Base-by-base conservation (phyloP, 2,888 invertebrate species). In the Watsonalla binaria region DNA sequence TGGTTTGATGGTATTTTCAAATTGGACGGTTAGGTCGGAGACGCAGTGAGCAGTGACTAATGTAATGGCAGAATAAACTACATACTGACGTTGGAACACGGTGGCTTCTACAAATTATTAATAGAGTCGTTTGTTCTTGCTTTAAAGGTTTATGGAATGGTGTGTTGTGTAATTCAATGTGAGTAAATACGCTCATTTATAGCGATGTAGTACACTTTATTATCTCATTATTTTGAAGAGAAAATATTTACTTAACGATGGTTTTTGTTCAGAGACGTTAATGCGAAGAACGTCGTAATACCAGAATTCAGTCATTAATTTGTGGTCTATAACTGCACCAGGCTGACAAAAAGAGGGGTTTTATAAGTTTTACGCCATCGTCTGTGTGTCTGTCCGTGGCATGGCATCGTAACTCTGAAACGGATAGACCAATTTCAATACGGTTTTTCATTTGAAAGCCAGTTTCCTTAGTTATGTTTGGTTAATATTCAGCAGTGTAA, bases 11-110 rank as follows among this genome's bases (percentile, higher is more conserved):
- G 55, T 59, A 61, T 65, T 55, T 60, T 65, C 60, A 68, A 70
- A 69, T 63, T 61, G 66, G n/a, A n/a, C n/a, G n/a, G 59, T 60
- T 58, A 65, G 64, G 63, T 68, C 63, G 60, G 56, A 52, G 57
- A 55, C 61, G 54, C 59, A 62, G 54, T 59, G 60, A 60, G 58
- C 57, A 52, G 56, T 73, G 71, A 76, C 62, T 71, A 70, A 74
- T 74, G 66, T 60, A 62, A 72, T 64, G 63, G 63, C 60, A 64
- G 62, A 70, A 61, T 65, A 66, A 65, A 70, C 61, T 66, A 60
- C 65, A 70, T 69, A 71, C 60, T 73, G 70, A 72, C 66, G 65
- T 65, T 62, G 66, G 49, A 52, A 9, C 52, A 49, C 37, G 35
- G 39, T 47, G 24, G 49, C 39, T 49, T 49, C 49, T 37, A 37